A percentile compares a stretch with the other conserved stretches of the same genome.
Evolutionary conservation across 37 sponge, comb jelly and placozoan species (phyloP).

Genomic region (Theonella swinhoei): DNA sequence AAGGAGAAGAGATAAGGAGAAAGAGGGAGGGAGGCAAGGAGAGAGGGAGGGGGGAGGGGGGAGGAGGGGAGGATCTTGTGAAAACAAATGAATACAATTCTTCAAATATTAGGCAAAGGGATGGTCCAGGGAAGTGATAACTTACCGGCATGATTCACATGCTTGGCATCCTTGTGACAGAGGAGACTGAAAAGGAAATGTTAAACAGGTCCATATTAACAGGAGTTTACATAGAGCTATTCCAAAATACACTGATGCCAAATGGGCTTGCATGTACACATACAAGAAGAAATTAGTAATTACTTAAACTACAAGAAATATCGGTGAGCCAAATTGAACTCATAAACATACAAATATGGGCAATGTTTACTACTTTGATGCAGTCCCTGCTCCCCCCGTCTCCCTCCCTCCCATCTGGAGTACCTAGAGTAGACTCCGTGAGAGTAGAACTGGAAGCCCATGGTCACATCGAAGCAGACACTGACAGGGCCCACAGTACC

Average conservation of each 20-base stretch:
- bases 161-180: slow-evolving; percentile 23
- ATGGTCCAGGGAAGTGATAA: no score
- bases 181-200: slow-evolving; percentile 2
- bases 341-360: no score
- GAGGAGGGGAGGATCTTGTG: background rate
- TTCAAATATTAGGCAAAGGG: no score
- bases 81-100: no score
- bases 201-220: background rate
- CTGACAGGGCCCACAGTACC: slow-evolving; percentile 73
- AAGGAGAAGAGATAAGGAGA: no score
- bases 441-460: slow-evolving; percentile 55
- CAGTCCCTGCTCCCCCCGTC: no score
- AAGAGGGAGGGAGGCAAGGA: no score
- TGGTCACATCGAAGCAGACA: slow-evolving; percentile 60
- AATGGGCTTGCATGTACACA: background rate
- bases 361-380: no score
- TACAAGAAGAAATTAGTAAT: background rate
- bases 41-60: background rate
- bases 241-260: background rate
- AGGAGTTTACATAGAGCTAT: background rate
- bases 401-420: background rate
- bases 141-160: slow-evolving; percentile 83
- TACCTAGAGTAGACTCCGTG: slow-evolving; percentile 71
- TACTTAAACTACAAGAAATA: no score
- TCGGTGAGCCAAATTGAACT: no score